Base-by-base conservation (phyloP, 1,140 invertebrate genomes). In the Sminthurides bifidus region DNA sequence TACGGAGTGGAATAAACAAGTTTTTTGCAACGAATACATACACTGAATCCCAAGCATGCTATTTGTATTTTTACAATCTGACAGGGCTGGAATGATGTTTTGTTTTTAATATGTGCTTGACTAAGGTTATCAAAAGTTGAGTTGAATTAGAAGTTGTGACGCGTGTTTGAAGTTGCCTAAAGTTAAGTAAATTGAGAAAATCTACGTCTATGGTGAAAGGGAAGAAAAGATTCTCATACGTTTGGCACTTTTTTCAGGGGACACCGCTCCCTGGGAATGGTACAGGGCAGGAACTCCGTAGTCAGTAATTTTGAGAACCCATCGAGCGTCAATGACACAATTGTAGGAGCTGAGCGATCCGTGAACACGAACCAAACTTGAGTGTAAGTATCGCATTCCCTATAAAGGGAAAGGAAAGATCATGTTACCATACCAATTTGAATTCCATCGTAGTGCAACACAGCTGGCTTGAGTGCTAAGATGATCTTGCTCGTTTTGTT, bases 271-370 rank as follows among this genome's bases (percentile, higher is more conserved):
- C 70, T 88, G 86, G 2, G 81, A 76, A 61, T 83, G 82, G 65
- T 83, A 82, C 65, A 89, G 81, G 0, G 78, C 74, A 8, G 80
- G 77, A 41, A 87, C 67, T 24, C 83, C 85, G 67, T 87, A 88
- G 72, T 90, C 86, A 4, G 86, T 85, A 59, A 91, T 76, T 73
- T 88, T 89, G 15, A 90, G 76, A 30, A 89, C 86, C 87, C 87
- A 90, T 55, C 87, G 77, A 26, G 85, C 82, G 70, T 91, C 87
- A 43, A 91, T 86, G 14, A 88, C 84, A 70, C 87, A 90, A 71
- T 87, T 89, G 43, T 84, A 74, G 26, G 87, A 90, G 12, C 82
- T 83, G 46, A 91, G 73, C 64, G 80, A 80, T 41, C 87, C 87
- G 68, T 90, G 87, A 44, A 82, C 77, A 57, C 81, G 78, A 61